Percentiles rank a stretch among this genome's conserved stretches.
Conservation (phyloP, 2,113 vertebrate species). For the Fregetta grallaria region DNA sequence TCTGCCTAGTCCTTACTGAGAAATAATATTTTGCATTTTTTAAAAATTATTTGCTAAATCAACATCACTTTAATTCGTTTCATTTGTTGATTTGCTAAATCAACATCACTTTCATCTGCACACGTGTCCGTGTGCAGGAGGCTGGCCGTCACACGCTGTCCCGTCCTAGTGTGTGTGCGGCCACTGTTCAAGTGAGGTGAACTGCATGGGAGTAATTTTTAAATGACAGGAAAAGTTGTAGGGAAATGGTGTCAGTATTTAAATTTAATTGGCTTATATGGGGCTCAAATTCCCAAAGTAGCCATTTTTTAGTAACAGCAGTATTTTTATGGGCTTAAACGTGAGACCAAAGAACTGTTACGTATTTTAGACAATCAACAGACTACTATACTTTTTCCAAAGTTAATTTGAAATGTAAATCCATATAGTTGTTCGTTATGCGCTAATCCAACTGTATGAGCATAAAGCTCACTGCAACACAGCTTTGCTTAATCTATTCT, state of each 20-base stretch:
- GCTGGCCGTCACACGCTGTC: accelerated
- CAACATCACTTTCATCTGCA: not conserved
- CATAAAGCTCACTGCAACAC: not conserved
- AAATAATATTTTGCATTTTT: not conserved
- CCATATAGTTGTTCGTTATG: not conserved
- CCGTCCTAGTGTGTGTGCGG: accelerated
- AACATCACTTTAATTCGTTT: too few relatives aligned
- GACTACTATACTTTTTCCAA: not conserved
- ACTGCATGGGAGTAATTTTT: not conserved
- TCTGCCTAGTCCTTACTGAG: not conserved
- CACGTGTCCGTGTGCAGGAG: accelerated
- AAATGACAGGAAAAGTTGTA: not conserved
- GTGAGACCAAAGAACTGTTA: not conserved
- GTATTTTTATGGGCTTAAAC: conserved; percentile 10
- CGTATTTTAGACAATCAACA: not conserved
- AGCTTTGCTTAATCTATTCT: not conserved
- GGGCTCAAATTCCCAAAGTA: not conserved
- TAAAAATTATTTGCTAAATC: not conserved
- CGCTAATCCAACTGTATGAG: not conserved
- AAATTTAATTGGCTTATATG: not conserved
- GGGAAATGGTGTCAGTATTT: not conserved
- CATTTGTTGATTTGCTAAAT: not conserved
- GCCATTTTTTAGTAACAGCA: not conserved
- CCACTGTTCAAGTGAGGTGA: not conserved
- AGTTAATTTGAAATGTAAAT: conserved; percentile 15